Evolutionary conservation across 2,888 invertebrate genomes (phyloP).

Genomic region (Metacarcinus magister): DNA sequence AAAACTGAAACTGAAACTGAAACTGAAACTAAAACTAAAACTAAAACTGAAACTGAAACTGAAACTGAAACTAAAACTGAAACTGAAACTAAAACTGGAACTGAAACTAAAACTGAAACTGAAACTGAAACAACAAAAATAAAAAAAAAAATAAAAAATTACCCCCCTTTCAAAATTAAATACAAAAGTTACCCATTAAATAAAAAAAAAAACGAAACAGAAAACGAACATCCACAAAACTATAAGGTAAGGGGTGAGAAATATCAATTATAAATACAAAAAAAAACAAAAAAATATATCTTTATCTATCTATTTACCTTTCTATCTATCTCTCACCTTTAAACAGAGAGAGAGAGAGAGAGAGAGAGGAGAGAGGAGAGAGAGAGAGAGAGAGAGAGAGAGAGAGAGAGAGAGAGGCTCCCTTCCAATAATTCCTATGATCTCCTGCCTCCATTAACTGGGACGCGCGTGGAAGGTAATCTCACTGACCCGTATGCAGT

Average conservation of each 20-base stretch:
- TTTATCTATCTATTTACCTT: conserved; percentile 12
- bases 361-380: background rate
- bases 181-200: background rate
- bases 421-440: conserved; percentile 41
- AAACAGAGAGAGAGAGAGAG: background rate
- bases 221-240: background rate
- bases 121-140: background rate
- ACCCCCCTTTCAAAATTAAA: background rate
- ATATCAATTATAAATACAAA: background rate
- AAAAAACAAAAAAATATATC: background rate
- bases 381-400: conserved; percentile 36
- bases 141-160: background rate
- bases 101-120: too few species aligned
- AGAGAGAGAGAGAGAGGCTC: background rate
- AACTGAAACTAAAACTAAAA: too few species aligned
- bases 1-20: too few species aligned
- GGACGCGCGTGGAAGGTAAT: conserved; percentile 7
- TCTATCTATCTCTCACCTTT: conserved; percentile 12
- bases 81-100: too few species aligned
- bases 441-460: conserved; percentile 17
- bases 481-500: background rate
- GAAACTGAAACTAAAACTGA: too few species aligned
- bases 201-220: background rate
- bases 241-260: background rate
- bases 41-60: too few species aligned